Percentiles rank a stretch among this genome's conserved stretches.
phyloP scores from a whole-genome alignment of 2,113 vertebrate genomes.

The Malurus alboscapulatus region DNA sequence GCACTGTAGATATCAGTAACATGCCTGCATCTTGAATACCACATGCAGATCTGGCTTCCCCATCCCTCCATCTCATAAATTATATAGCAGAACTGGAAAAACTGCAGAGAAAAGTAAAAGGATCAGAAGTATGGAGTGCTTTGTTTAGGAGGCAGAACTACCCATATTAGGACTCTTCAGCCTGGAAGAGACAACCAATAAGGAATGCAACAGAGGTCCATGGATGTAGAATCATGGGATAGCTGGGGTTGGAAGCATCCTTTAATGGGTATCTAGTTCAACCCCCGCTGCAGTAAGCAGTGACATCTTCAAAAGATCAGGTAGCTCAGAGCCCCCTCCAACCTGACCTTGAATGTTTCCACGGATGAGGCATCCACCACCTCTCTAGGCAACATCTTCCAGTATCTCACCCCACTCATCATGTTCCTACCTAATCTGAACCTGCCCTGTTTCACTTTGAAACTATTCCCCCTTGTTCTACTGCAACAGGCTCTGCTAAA shows the following conservation, averaged over 20 bases:
- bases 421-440: neutral
- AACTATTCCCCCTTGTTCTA: neutral
- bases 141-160: neutral
- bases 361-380: neutral
- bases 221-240: neutral
- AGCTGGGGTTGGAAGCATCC: neutral
- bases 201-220: neutral
- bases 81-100: conserved; percentile 21
- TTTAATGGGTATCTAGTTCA: neutral
- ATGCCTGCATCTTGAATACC: conserved; percentile 3
- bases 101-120: conserved; percentile 32
- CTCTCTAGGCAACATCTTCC: neutral
- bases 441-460: neutral
- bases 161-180: neutral
- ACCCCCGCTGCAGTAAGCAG: neutral
- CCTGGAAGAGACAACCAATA: neutral
- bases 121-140: neutral
- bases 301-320: neutral
- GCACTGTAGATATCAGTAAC: neutral
- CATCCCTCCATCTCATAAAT: conserved; percentile 14
- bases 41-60: conserved; percentile 28
- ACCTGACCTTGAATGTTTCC: neutral
- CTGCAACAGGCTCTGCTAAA: neutral
- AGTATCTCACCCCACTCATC: neutral
- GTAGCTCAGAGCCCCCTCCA: neutral